Evolutionary conservation across 2,113 vertebrate species (phyloP), one percentile per base, ranked within the genome.

Genomic region (Ochotona curzoniae): DNA sequence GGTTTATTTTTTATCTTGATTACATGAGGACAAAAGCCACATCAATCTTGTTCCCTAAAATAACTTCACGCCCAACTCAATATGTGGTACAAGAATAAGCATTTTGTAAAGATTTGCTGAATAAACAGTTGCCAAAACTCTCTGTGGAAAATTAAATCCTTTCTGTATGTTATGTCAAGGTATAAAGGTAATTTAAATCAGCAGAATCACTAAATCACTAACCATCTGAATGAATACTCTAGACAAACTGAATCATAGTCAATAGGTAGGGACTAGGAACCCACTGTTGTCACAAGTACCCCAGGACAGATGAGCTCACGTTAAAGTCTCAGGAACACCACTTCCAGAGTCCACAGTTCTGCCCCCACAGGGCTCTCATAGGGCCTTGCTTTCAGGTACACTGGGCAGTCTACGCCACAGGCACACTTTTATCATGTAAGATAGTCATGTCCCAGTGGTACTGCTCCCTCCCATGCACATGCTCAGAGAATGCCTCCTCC

Each of bases 1-100:
- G 80, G 13, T 75, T 71, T 57, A 85, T 38, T 88, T 49, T 92
- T 75, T 64, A 28, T 66, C 49, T 92, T 44, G 23, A 57, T 63
- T 82, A 92, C 67, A 84, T 73, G 11, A 87, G 28, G 12, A 63
- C 26, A 84, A 95, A 93, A 83, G 69, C 44, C 11, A 64, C 0
- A 23, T 61, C 69, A 44, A 14, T 78, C 15, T 81, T 80, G 32
- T 74, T 87, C 21, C n/a, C 51, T 74, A 11, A 81, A 57, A 57
- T 13, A 93, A 84, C 17, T 61, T 38, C 32, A 92, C 30, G 61
- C 47, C 38, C 49, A 66, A n/a, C 47, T 95, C 67, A 69, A 17
- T 80, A 67, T 60, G 47, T 57, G 63, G 25, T 32, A 73, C 20
- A 76, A 17, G 8, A 71, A 30, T 1, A 89, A 63, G 30, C 12